phyloP scores from a whole-genome alignment of 35 echinoderm and acorn worm species.

The Eucidaris tribuloides region DNA sequence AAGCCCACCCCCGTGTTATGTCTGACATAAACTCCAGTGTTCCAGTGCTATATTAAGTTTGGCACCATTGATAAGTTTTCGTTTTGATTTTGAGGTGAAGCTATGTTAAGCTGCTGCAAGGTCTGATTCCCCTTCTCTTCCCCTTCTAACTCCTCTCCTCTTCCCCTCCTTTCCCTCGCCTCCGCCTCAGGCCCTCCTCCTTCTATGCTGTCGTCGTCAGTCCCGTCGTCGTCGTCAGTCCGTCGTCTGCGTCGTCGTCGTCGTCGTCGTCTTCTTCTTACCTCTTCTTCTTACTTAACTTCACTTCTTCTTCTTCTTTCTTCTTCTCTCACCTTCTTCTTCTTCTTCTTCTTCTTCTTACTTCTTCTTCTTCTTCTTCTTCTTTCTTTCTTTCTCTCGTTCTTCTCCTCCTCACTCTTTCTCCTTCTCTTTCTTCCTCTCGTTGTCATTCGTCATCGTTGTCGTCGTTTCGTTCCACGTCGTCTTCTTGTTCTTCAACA shows the following conservation, averaged over 20 bases:
- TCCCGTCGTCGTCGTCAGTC: background rate
- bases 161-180: background rate
- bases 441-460: too few relatives aligned
- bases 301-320: background rate
- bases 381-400: background rate
- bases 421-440: conserved; percentile 45
- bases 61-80: too few relatives aligned
- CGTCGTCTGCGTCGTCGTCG: background rate
- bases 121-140: too few relatives aligned
- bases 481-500: too few relatives aligned
- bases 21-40: too few relatives aligned
- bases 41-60: too few relatives aligned
- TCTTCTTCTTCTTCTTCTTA: background rate
- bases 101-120: too few relatives aligned
- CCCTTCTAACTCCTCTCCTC: background rate
- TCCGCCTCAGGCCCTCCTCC: too few relatives aligned
- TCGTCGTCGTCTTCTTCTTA: background rate
- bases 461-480: too few relatives aligned
- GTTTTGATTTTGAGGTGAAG: too few relatives aligned
- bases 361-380: too few relatives aligned
- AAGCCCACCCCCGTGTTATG: too few relatives aligned
- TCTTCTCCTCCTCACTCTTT: background rate
- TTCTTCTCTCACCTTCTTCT: background rate
- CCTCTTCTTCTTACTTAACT: background rate
- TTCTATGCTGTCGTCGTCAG: background rate